A percentile compares a stretch with the other conserved stretches of the same genome.
Conservation (phyloP, 92 coral and sea anemone species). For the Hydrozoanthus gracilis region DNA sequence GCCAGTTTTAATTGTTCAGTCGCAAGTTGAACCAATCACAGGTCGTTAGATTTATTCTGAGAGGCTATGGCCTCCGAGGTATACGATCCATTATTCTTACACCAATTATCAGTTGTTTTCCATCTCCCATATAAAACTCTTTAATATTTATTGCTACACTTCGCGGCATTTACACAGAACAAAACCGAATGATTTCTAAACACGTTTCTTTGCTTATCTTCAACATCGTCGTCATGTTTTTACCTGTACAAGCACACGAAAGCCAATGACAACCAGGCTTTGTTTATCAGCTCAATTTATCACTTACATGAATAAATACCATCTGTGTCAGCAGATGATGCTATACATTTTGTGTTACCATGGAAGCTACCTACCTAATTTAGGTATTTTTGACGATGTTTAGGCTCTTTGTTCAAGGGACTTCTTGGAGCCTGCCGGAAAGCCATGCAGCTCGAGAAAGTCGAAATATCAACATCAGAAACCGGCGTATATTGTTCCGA, state of each 20-base stretch:
- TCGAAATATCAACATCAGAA: not conserved
- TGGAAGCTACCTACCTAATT: conserved; percentile 23
- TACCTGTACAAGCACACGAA: conserved; percentile 20
- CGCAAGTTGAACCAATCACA: not conserved
- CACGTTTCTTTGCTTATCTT: conserved; percentile 42
- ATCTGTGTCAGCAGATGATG: conserved; percentile 15
- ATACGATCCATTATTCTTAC: conserved; percentile 6
- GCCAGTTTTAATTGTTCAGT: conserved; percentile 11
- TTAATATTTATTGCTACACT: conserved; percentile 41
- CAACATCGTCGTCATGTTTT: conserved; percentile 8
- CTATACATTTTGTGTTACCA: conserved; percentile 16
- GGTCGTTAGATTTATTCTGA: too few relatives aligned
- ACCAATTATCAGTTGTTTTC: conserved; percentile 42
- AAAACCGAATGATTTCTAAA: conserved; percentile 23
- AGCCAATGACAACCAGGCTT: conserved; percentile 31
- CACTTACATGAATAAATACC: conserved; percentile 26
- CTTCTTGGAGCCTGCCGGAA: not conserved
- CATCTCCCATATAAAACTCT: conserved; percentile 32
- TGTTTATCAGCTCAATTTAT: conserved; percentile 34
- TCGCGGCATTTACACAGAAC: conserved; percentile 30
- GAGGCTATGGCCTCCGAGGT: not conserved
- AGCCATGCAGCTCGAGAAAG: not conserved
- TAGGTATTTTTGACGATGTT: not conserved
- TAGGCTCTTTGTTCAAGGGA: not conserved
- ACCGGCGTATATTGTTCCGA: conserved; percentile 28